phyloP scores from a whole-genome alignment of 2,113 vertebrate genomes.

The Heptranchias perlo region DNA sequence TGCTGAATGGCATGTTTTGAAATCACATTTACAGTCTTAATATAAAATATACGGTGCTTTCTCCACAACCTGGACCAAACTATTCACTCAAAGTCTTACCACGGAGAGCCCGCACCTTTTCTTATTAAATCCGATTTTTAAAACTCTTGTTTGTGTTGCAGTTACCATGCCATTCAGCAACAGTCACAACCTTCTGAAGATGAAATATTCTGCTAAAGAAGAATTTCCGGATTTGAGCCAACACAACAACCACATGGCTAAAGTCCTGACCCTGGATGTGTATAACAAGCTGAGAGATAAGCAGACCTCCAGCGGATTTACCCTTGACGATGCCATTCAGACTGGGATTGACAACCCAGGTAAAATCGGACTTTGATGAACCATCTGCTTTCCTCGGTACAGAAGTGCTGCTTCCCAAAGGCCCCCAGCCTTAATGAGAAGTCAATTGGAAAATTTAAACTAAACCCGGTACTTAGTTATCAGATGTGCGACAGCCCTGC shows the following conservation, averaged over 20 bases:
- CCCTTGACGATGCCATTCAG: slow-evolving; percentile 86
- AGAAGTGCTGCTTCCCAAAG: slow-evolving; percentile 14
- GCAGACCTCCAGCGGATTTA: slow-evolving; percentile 80
- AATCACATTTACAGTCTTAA: background rate
- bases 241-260: slow-evolving; percentile 97
- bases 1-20: background rate
- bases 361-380: slow-evolving; percentile 50
- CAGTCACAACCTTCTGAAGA: slow-evolving; percentile 82
- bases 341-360: slow-evolving; percentile 93
- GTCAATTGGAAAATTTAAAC: background rate
- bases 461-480: background rate
- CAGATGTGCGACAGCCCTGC: background rate
- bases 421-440: background rate
- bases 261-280: slow-evolving; percentile 71
- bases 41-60: background rate
- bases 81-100: background rate
- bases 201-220: slow-evolving; percentile 60
- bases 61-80: background rate
- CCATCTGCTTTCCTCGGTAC: slow-evolving; percentile 43
- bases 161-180: slow-evolving; percentile 90
- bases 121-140: background rate
- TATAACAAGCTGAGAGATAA: slow-evolving; percentile 74
- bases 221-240: slow-evolving; percentile 82
- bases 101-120: background rate
- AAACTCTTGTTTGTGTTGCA: slow-evolving; percentile 43